phyloP scores from a whole-genome alignment of 2,797 vertebrate species.

The Staurois parvus region DNA sequence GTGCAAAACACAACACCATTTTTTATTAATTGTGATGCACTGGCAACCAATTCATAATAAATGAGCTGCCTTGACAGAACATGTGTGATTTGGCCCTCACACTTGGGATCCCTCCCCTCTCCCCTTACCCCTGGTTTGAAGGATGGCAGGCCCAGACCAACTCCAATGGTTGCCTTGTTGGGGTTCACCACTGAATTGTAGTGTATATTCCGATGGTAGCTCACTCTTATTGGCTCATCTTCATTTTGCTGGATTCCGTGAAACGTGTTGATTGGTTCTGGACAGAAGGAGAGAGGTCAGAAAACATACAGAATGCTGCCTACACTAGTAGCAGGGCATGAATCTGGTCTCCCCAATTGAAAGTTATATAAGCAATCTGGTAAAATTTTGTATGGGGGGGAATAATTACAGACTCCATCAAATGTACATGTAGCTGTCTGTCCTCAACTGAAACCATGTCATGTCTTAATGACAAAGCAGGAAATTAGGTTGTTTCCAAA shows the following conservation, averaged over 20 bases:
- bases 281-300: constrained; percentile 28
- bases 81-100: too few species aligned
- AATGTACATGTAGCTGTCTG: neutral
- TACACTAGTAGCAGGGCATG: neutral
- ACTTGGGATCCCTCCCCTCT: too few species aligned
- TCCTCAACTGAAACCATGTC: too few species aligned
- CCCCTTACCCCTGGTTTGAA: constrained; percentile 91
- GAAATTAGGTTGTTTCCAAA: too few species aligned
- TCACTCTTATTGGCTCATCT: constrained; percentile 93
- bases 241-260: constrained; percentile 95
- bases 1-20: too few species aligned
- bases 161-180: constrained; percentile 94
- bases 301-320: neutral
- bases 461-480: too few species aligned
- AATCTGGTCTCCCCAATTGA: neutral
- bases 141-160: constrained; percentile 91
- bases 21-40: too few species aligned
- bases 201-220: constrained; percentile 96
- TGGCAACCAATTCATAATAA: too few species aligned
- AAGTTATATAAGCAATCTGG: neutral
- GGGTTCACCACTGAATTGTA: constrained; percentile 97
- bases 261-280: constrained; percentile 96
- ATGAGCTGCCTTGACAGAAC: too few species aligned
- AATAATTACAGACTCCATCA: neutral
- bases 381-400: too few species aligned